Evolutionary conservation across 2,888 invertebrate genomes (phyloP), one percentile per base, ranked within the genome.

Genomic region (Drosophila niveifrons): DNA sequence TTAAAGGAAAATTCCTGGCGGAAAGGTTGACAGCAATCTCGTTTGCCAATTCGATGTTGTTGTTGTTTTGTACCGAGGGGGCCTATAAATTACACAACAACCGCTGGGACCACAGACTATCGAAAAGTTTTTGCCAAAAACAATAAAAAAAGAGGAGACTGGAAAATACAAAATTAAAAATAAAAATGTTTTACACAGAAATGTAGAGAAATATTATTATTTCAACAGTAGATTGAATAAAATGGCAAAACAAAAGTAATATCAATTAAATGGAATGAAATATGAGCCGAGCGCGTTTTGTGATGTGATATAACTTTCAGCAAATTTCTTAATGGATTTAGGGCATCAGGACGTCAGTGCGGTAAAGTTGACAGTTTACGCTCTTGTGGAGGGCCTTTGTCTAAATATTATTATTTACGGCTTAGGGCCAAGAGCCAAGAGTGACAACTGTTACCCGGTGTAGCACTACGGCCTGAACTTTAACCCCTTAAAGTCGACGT

Each of bases 321-420:
- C 78, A 62, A 66, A 78, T 63, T 69, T 52, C 69, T 43, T 69
- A 78, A 76, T 78, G 76, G 75, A 74, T 78, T 76, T 78, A 59
- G 65, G 59, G 76, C 69, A 78, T 76, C 63, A 74, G 53, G 43
- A 61, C 44, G 75, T 74, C 59, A 63, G 57, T 69, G 66, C 52
- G 48, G 47, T 23, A 55, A 68, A 78, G 68, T 65, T 63, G 56
- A 67, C 63, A 63, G 63, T 67, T 63, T 46, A 51, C 52, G 64
- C 58, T 64, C 53, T 36, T 47, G 46, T 52, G 55, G 64, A 48
- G 63, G 63, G 71, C 72, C 62, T 81, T 87, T 85, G 79, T 84
- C 88, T 79, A 89, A 89, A 89, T 85, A 87, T 89, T 87, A 84
- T 84, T 88, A 89, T 85, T 85, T 85, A 88, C 85, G 85, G 86